Evolutionary conservation across 2,797 vertebrate genomes (phyloP).

Genomic region (Sphenodon punctatus): DNA sequence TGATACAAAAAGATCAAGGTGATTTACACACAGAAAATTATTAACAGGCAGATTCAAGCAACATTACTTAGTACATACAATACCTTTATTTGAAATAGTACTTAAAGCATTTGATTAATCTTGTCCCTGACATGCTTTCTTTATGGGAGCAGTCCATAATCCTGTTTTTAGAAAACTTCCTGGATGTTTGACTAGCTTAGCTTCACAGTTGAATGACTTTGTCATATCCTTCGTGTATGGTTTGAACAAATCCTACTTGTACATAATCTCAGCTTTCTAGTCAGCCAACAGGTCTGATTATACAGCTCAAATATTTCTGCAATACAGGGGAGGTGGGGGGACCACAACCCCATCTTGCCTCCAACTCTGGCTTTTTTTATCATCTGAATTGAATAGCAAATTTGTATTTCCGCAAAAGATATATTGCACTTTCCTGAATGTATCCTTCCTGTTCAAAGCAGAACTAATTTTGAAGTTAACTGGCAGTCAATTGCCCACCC

Average conservation of each 20-base stretch:
- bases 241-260: not conserved
- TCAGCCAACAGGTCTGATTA: not conserved
- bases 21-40: not conserved
- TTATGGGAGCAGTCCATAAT: not conserved
- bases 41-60: not conserved
- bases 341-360: not conserved
- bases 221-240: not conserved
- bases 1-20: not conserved
- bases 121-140: not conserved
- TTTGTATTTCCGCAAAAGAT: no score
- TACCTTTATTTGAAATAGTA: not conserved
- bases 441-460: not conserved
- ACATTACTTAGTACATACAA: not conserved
- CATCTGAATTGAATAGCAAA: not conserved
- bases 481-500: not conserved
- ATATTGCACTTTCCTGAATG: no score
- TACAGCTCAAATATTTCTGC: not conserved
- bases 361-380: not conserved
- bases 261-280: not conserved
- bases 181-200: not conserved
- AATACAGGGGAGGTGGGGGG: not conserved
- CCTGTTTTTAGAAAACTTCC: not conserved
- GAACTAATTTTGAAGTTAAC: not conserved
- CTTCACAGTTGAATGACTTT: not conserved
- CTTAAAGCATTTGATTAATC: not conserved